Percentiles rank a stretch among this genome's conserved stretches.
Conservation (phyloP, 2,113 vertebrate species). For the Todiramphus saurophagus region DNA sequence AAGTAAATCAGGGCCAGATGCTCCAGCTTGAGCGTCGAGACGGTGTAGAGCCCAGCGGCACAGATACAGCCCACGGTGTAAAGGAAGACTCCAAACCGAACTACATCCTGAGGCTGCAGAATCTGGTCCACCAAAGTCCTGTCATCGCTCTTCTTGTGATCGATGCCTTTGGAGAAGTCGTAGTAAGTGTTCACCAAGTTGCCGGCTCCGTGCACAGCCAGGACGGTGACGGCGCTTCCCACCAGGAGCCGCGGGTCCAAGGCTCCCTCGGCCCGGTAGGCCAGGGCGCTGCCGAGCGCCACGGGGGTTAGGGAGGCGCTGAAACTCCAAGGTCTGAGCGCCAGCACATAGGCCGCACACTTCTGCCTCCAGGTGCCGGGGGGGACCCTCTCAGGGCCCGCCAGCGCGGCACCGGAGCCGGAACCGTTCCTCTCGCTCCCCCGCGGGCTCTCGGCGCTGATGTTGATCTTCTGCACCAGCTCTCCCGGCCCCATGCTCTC, state of each 20-base stretch:
- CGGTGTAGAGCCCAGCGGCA: conserved; percentile 84
- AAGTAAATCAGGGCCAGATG: conserved; percentile 96
- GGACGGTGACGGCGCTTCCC: conserved; percentile 88
- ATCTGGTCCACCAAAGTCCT: conserved; percentile 95
- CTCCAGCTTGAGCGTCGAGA: conserved; percentile 89
- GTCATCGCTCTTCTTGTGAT: conserved; percentile 98
- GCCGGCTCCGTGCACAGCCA: conserved; percentile 93
- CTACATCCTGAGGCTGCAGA: conserved; percentile 92
- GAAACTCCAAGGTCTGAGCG: conserved; percentile 95
- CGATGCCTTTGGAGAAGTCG: conserved; percentile 98
- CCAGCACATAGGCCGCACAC: conserved; percentile 92
- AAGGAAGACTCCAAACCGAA: conserved; percentile 91
- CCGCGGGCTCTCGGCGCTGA: conserved; percentile 46
- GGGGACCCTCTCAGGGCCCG: neutral
- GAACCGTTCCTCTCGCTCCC: neutral
- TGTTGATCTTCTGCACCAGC: conserved; percentile 59
- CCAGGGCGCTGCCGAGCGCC: conserved; percentile 91
- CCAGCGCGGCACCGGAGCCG: neutral
- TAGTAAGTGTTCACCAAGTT: conserved; percentile 98
- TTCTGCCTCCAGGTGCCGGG: conserved; percentile 77
- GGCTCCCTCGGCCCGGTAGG: conserved; percentile 86
- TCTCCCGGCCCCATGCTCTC: conserved; percentile 62
- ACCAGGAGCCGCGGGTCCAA: conserved; percentile 86
- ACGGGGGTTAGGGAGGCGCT: conserved; percentile 94
- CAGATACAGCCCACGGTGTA: conserved; percentile 94